Conservation (phyloP, 2,113 vertebrate species). For the Eira barbara region DNA sequence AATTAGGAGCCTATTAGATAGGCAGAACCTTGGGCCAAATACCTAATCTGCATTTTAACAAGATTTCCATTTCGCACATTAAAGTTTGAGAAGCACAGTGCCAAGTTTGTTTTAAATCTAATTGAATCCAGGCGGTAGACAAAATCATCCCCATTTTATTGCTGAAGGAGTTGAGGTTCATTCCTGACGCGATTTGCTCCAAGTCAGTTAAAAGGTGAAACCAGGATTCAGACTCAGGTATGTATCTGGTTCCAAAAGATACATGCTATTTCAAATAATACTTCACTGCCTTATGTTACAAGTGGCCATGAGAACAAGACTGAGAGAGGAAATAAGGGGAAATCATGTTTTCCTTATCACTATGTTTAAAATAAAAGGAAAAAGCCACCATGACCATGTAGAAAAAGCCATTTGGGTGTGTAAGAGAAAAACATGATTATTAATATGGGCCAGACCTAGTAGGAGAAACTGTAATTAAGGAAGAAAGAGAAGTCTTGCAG, state of each 20-base stretch:
- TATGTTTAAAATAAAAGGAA: constrained; percentile 27
- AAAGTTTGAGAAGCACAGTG: neutral
- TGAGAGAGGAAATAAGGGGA: neutral
- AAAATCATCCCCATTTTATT: neutral
- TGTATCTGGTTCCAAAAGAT: neutral
- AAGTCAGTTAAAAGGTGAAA: neutral
- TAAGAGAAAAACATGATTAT: neutral
- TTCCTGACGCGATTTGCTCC: neutral
- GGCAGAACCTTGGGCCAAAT: neutral
- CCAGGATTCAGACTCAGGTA: neutral
- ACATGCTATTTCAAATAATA: neutral
- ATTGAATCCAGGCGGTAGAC: neutral
- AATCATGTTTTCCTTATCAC: neutral
- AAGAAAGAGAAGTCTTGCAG: neutral
- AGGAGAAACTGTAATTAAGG: constrained; percentile 25
- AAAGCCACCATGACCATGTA: neutral
- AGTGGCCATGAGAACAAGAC: neutral
- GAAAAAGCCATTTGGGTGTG: neutral
- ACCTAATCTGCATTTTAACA: neutral
- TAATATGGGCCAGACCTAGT: neutral
- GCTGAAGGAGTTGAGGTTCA: neutral
- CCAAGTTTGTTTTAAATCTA: neutral
- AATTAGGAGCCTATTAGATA: neutral
- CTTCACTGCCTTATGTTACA: neutral
- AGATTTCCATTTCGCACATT: neutral